Evolutionary conservation across 2,113 vertebrate species (phyloP).

Genomic region (Calyptommatus sinebrachiatus): DNA sequence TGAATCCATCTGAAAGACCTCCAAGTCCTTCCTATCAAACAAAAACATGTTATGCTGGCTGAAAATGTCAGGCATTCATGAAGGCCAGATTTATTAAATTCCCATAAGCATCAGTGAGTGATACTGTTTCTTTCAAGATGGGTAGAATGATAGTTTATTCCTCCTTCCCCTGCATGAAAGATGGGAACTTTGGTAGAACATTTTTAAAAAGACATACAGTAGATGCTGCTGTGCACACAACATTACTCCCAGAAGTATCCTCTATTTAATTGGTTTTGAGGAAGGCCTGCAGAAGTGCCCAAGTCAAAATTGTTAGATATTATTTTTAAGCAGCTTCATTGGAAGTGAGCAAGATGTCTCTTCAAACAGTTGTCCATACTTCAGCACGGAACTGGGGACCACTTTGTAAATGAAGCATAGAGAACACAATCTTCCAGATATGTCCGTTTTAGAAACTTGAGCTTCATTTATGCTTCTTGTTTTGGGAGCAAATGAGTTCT

Average conservation of each 20-base stretch:
- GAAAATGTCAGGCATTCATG: constrained; percentile 49
- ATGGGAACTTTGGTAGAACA: neutral
- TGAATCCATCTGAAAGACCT: constrained; percentile 54
- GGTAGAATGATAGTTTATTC: neutral
- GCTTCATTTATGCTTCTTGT: neutral
- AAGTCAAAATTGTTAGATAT: neutral
- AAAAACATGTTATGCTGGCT: constrained; percentile 44
- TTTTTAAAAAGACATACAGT: neutral
- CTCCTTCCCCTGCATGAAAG: neutral
- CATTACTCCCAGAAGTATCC: constrained; percentile 4
- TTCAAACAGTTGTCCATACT: neutral
- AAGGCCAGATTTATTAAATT: constrained; percentile 36
- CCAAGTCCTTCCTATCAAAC: constrained; percentile 49
- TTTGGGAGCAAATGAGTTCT: neutral
- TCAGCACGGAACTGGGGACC: neutral
- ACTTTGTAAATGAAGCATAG: neutral
- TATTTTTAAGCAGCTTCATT: constrained; percentile 21
- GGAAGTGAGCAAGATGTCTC: neutral
- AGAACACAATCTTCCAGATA: neutral
- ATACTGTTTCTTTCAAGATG: neutral
- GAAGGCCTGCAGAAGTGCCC: neutral
- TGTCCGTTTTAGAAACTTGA: neutral
- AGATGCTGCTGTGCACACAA: constrained; percentile 30
- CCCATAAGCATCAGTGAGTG: neutral
- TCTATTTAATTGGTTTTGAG: neutral